These are phyloP conservation scores for Eidolon helvum DNA, from an alignment of 2,113 vertebrate species.

Conservation along the genomic window DNA sequence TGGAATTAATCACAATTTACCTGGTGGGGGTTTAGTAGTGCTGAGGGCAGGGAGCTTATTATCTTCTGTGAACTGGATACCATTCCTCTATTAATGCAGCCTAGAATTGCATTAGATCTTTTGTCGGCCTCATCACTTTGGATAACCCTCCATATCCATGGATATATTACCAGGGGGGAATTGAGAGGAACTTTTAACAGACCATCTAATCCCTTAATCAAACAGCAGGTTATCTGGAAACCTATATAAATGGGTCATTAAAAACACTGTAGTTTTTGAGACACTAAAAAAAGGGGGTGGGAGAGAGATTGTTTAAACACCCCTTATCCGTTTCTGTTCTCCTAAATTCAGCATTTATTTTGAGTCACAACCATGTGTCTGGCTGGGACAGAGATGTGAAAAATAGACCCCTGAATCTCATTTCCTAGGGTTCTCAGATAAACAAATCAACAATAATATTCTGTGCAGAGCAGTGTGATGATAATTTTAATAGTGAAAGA, in stretches of 20 bases:
- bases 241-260: slow-evolving; percentile 43
- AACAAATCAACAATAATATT: neutral
- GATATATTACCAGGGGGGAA: slow-evolving; percentile 7
- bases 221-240: slow-evolving; percentile 16
- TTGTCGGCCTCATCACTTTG: neutral
- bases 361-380: neutral
- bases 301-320: neutral
- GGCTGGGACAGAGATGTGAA: neutral
- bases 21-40: neutral
- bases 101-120: neutral
- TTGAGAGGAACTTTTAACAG: slow-evolving; percentile 29
- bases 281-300: neutral
- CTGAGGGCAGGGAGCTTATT: slow-evolving; percentile 20
- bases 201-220: slow-evolving; percentile 45
- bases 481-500: neutral
- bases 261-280: neutral
- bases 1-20: neutral
- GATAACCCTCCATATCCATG: neutral
- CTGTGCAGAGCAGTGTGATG: no score
- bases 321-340: neutral
- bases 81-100: neutral
- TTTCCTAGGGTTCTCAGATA: neutral
- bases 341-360: neutral
- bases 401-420: neutral
- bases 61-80: neutral